A percentile compares a stretch with the other conserved stretches of the same genome.
Conservation (phyloP, 2,797 vertebrate genomes). For the Benthosema pterotum region DNA sequence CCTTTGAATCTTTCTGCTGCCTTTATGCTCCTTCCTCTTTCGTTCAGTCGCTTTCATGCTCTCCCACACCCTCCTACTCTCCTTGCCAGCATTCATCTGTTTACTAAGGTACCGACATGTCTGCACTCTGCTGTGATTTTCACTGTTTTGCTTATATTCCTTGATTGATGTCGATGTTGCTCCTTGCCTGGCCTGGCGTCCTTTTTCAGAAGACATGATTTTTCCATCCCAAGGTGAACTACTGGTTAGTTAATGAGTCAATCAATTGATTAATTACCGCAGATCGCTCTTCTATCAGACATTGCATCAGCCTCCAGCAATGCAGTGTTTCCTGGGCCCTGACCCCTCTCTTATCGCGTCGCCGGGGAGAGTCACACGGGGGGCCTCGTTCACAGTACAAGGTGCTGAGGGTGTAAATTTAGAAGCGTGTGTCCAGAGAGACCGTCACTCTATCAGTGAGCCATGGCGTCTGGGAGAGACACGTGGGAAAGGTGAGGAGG, state of each 20-base stretch:
- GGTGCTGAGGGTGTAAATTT: conserved; percentile 47
- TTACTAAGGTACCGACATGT: not conserved
- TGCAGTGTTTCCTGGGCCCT: conserved; percentile 51
- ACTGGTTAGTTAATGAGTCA: too few relatives aligned
- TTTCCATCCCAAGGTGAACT: too few relatives aligned
- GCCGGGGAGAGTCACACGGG: conserved; percentile 35
- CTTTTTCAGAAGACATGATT: too few relatives aligned
- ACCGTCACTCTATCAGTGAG: conserved; percentile 32
- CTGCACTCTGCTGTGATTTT: too few relatives aligned
- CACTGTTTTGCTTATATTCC: too few relatives aligned
- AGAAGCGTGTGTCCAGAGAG: conserved; percentile 38
- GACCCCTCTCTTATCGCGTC: conserved; percentile 53
- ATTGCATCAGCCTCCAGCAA: conserved; percentile 41
- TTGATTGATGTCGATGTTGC: too few relatives aligned
- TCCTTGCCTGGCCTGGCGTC: too few relatives aligned
- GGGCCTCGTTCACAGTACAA: conserved; percentile 27
- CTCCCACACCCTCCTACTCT: not conserved
- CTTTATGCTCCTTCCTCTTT: not conserved
- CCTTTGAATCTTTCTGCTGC: not conserved
- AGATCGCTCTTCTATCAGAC: conserved; percentile 22
- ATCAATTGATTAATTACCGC: too few relatives aligned
- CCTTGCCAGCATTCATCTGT: conserved; percentile 3
- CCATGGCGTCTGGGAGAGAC: conserved; percentile 42
- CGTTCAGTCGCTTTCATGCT: not conserved
- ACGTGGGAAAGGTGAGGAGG: conserved; percentile 53